Conservation (phyloP, 2,888 invertebrate species). For the Drosophila meridiana region DNA sequence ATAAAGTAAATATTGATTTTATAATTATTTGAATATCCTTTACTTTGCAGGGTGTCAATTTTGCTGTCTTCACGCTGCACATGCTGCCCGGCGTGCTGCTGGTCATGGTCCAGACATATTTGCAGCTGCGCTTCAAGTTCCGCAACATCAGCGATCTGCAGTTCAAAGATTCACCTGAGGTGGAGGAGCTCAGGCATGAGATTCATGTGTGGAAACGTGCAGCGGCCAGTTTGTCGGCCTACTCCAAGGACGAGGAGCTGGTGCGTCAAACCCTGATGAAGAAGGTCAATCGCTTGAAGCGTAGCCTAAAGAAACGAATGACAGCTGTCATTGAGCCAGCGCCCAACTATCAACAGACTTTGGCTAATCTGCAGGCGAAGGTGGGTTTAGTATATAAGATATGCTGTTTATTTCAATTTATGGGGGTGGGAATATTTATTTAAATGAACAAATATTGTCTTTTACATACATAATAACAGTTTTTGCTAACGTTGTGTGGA, state of each 20-base stretch:
- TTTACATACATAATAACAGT: too few relatives aligned
- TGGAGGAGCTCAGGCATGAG: conserved; percentile 91
- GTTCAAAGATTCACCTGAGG: conserved; percentile 90
- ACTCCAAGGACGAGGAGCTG: conserved; percentile 93
- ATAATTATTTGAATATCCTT: not conserved
- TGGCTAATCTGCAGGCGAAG: conserved; percentile 87
- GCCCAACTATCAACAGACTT: conserved; percentile 88
- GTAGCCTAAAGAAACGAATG: conserved; percentile 87
- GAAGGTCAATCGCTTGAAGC: conserved; percentile 90
- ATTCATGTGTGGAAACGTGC: conserved; percentile 94
- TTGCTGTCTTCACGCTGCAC: conserved; percentile 92
- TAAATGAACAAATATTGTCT: too few relatives aligned
- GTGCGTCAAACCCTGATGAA: conserved; percentile 91
- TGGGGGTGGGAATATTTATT: too few relatives aligned
- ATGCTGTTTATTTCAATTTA: too few relatives aligned
- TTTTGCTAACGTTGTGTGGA: too few relatives aligned
- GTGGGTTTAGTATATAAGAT: conserved; percentile 71
- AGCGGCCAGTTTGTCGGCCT: conserved; percentile 92
- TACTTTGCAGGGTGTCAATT: conserved; percentile 90
- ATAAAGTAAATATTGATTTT: not conserved
- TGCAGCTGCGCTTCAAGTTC: conserved; percentile 90
- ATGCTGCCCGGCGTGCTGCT: conserved; percentile 92
- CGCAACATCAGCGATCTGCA: conserved; percentile 90
- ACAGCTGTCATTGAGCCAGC: conserved; percentile 86
- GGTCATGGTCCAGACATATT: conserved; percentile 89